Conservation (phyloP, 2,888 invertebrate genomes). For the Drosophila mayaguana region DNA sequence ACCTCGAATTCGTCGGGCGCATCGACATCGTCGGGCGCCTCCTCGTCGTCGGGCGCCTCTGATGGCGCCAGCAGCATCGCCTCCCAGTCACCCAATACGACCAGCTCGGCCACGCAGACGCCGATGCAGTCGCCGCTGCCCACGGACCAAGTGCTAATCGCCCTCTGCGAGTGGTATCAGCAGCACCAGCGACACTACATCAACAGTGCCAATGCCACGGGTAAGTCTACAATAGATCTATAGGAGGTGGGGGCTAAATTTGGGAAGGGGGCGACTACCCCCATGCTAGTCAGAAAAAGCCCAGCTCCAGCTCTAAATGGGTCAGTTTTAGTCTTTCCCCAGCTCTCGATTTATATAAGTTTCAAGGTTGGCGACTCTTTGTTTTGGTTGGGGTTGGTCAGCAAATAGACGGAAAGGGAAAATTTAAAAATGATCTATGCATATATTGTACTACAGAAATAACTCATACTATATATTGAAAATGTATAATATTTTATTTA, state of each 20-base stretch:
- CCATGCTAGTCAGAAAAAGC: not conserved
- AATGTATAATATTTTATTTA: too few relatives aligned
- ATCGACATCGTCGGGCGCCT: slow-evolving; percentile 56
- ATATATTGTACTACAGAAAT: too few relatives aligned
- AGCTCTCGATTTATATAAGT: slow-evolving; percentile 33
- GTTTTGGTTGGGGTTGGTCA: not conserved
- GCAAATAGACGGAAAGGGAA: not conserved
- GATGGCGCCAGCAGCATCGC: slow-evolving; percentile 77
- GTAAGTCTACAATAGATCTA: slow-evolving; percentile 62
- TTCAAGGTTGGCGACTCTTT: slow-evolving; percentile 69
- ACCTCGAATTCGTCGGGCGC: slow-evolving; percentile 51
- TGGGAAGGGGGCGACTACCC: not conserved
- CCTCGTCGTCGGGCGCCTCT: slow-evolving; percentile 60
- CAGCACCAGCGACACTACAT: slow-evolving; percentile 67
- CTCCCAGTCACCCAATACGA: slow-evolving; percentile 84
- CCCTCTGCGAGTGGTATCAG: slow-evolving; percentile 84
- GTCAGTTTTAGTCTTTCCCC: slow-evolving; percentile 39
- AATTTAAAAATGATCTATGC: not conserved
- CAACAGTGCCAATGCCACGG: slow-evolving; percentile 69
- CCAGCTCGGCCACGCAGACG: slow-evolving; percentile 83
- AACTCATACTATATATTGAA: too few relatives aligned
- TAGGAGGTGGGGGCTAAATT: rapidly evolving
- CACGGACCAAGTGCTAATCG: slow-evolving; percentile 83
- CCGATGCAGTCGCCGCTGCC: slow-evolving; percentile 80
- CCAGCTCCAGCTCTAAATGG: slow-evolving; percentile 36